Base-by-base conservation (phyloP, 2,113 vertebrate genomes). In the Sturnus vulgaris region DNA sequence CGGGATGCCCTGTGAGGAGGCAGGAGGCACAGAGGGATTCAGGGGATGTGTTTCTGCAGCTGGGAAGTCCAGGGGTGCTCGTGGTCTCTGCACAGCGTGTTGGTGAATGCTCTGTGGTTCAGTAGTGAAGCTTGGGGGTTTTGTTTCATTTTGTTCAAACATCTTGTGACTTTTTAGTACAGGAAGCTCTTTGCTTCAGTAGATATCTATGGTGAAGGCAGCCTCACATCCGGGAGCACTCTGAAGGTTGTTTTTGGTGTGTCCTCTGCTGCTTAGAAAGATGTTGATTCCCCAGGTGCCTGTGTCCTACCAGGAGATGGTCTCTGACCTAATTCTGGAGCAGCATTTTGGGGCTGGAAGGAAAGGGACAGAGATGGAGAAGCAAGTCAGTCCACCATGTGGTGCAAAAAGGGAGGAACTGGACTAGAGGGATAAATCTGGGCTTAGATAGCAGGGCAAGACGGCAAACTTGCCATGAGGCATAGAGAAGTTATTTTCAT, bases 401-500 rank as follows among this genome's bases (percentile, higher is more conserved):
- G 39, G 17, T 33, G 28, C 35, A 37, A n/a, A 37, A 60, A 33
- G 23, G 44, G 13, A 14, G 3, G 44, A 10, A 30, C 72, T 31
- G 53, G 57, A 25, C 27, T 56, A 10, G 76, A 73, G 53, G 25
- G 65, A 44, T 59, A 46, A 42, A 17, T 60, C 23, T 55, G 11
- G 69, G 11, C 31, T 22, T 75, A 7, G 69, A 10, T 2, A 44
- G n/a, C 19, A 78, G 35, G 7, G n/a, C 0, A 1, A 6, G 9
- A 12, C 0, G 2, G 30, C 20, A 63, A 37, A 18, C 66, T 66
- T 90, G 39, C 42, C 50, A 12, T 33, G 69, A 76, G 18, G 37
- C 10, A 6, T 42, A 14, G 22, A 42, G 37, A 59, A 77, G 37
- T 77, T 4, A 30, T 55, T 90, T 83, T 70, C 39, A 28, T 61